Evolutionary conservation across 2,113 vertebrate species (phyloP), one percentile per base, ranked within the genome.

Genomic region (Gadus macrocephalus): DNA sequence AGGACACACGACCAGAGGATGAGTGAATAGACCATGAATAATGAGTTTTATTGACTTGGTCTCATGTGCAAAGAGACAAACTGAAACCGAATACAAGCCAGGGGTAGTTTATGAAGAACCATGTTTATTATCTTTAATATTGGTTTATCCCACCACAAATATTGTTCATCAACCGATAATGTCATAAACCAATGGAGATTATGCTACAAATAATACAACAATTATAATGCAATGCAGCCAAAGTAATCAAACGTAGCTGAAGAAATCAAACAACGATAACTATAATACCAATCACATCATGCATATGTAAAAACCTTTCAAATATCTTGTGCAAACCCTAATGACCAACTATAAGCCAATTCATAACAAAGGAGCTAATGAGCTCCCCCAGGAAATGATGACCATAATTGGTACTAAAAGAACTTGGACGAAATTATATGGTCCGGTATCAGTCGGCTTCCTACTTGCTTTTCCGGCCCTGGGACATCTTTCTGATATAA

Each of bases 1-100:
- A 79, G 77, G 75, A 85, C 82, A 83, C 78, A 65, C 58, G 42
- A 61, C 73, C 67, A 58, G 55, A 60, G 73, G 77, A 84, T 76
- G 79, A 71, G 66, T 67, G 78, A 78, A 42, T 15, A 69, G 58
- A 42, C 72, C 70, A 81, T 88, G 84, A 91, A 89, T 85, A 84
- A 89, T 89, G 85, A 83, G 66, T 88, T 49, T 86, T 83, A 89
- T 88, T 82, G 83, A 74, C 84, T 77, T 80, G 73, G 84, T 83
- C 76, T 89, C 80, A 9, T 25, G 80, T 78, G 84, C 79, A 81
- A 82, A 75, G 38, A 77, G 68, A 83, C 56, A 75, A 70, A 76
- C 63, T 69, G 76, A 64, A 77, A 65, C 49, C 65, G 65, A 69
- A 55, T 78, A 83, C 42, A 77, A 73, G 79, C 87, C 76, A 81